Base-by-base conservation (phyloP, 2,113 vertebrate species). In the Poicephalus gulielmi region DNA sequence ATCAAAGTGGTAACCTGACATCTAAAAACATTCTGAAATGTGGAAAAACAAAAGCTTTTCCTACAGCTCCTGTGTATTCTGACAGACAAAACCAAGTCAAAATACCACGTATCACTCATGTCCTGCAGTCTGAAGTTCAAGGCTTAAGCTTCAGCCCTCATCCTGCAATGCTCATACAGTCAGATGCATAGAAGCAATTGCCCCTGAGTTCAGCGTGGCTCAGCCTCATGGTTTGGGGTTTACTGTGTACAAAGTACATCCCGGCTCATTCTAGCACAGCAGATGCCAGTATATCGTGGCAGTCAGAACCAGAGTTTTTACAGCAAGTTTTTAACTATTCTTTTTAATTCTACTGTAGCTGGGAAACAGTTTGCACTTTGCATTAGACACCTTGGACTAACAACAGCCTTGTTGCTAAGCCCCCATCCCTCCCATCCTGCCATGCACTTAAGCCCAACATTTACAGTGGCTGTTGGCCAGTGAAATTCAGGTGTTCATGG, bases 231-330 rank as follows among this genome's bases (percentile, higher is more conserved):
- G 1, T 68, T 55, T 53, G 28, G 62, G 37, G 18, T 39, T 47
- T 9, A 0, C 43, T 0, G 24, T 3, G 22, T 37, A 63, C 83
- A 25, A 39, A 76, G 39, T 73, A 37, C 0, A 0, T 46, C 20
- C 76, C 76, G 71, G 47, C 47, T 83, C 79, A 19, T 39, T 62
- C 52, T 33, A 73, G 52, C 2, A 1, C 77, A 39, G 77, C 55
- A 67, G 55, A 33, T 85, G 47, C 70, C 75, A 62, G 41, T 11
- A 17, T 13, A 27, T 22, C 60, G 5, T 23, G 49, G 53, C 75
- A 85, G 9, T 20, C 52, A 46, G 67, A 76, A 17, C 18, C 5
- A 3, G 20, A 86, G 31, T 11, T 75, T 41, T 62, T 55, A 70
- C 41, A 74, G 35, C 3, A 37, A 35, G n/a, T 11, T 59, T 71